These are phyloP conservation scores for Drosophila elegans DNA, from an alignment of 1,140 invertebrate species.

Conservation along the genomic window DNA sequence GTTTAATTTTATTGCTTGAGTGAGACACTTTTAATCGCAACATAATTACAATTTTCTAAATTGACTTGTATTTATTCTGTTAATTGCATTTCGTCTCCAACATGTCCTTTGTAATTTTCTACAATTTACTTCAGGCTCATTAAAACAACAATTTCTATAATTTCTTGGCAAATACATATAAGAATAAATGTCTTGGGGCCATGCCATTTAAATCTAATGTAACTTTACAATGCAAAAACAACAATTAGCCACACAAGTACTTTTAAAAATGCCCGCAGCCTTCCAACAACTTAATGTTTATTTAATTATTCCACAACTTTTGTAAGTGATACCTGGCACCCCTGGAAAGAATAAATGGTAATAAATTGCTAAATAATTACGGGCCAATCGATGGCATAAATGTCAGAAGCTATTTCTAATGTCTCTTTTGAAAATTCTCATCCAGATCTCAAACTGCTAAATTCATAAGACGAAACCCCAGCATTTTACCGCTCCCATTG, in stretches of 20 bases:
- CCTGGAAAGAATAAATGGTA: slow-evolving; percentile 15
- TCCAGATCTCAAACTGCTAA: not conserved
- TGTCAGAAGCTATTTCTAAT: slow-evolving; percentile 11
- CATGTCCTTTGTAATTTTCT: not conserved
- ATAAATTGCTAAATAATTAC: slow-evolving; percentile 26
- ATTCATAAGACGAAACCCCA: slow-evolving; percentile 6
- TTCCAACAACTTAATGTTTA: not conserved
- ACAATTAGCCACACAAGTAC: slow-evolving; percentile 2
- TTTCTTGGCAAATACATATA: not conserved
- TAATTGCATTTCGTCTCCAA: not conserved
- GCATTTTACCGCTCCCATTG: slow-evolving; percentile 16
- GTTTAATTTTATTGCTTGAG: no score
- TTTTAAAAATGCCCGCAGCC: not conserved
- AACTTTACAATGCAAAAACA: slow-evolving; percentile 7
- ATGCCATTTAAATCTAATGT: not conserved
- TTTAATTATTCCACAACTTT: slow-evolving; percentile 4
- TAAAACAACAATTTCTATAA: not conserved
- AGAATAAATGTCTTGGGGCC: not conserved
- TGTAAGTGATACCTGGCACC: slow-evolving; percentile 4
- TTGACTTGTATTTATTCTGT: not conserved
- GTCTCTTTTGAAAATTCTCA: not conserved
- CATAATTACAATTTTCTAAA: not conserved
- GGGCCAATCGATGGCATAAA: slow-evolving; percentile 12
- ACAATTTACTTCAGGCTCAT: not conserved
- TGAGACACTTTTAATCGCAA: no score